phyloP scores from a whole-genome alignment of 2,113 vertebrate genomes.

The Notarius lentiginosus region DNA sequence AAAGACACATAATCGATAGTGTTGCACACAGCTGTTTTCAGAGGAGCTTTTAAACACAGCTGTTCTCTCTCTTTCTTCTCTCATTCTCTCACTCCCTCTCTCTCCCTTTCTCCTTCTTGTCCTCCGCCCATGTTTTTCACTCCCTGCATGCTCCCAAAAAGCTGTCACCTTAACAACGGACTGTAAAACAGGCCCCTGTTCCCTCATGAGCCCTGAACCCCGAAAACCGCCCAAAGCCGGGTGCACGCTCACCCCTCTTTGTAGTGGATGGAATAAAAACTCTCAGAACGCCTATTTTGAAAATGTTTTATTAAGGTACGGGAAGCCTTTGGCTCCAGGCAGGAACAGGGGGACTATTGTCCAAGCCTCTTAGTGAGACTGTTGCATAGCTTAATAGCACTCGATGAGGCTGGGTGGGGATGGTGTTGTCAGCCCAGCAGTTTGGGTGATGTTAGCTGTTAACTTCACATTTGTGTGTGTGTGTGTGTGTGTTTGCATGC shows the following conservation, averaged over 20 bases:
- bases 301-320: slow-evolving; percentile 74
- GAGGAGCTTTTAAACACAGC: slow-evolving; percentile 74
- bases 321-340: slow-evolving; percentile 62
- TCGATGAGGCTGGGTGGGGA: slow-evolving; percentile 66
- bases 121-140: slow-evolving; percentile 66
- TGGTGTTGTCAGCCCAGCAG: slow-evolving; percentile 11
- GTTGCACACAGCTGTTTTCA: slow-evolving; percentile 72
- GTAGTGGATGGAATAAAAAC: slow-evolving; percentile 61
- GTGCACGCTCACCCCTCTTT: slow-evolving; percentile 53
- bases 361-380: slow-evolving; percentile 66
- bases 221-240: slow-evolving; percentile 57
- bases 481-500: neutral
- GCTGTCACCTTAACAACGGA: slow-evolving; percentile 72
- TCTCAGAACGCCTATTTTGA: slow-evolving; percentile 68
- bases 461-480: slow-evolving; percentile 21
- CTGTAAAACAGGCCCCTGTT: slow-evolving; percentile 64
- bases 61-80: slow-evolving; percentile 51
- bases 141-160: slow-evolving; percentile 62
- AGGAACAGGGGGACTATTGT: slow-evolving; percentile 76
- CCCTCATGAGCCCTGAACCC: slow-evolving; percentile 56
- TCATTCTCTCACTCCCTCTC: slow-evolving; percentile 39
- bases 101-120: slow-evolving; percentile 58
- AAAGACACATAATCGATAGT: slow-evolving; percentile 68
- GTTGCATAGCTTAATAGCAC: slow-evolving; percentile 70
- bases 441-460: slow-evolving; percentile 29